phyloP scores from a whole-genome alignment of 2,888 invertebrate species.

The Watsonalla cultraria region DNA sequence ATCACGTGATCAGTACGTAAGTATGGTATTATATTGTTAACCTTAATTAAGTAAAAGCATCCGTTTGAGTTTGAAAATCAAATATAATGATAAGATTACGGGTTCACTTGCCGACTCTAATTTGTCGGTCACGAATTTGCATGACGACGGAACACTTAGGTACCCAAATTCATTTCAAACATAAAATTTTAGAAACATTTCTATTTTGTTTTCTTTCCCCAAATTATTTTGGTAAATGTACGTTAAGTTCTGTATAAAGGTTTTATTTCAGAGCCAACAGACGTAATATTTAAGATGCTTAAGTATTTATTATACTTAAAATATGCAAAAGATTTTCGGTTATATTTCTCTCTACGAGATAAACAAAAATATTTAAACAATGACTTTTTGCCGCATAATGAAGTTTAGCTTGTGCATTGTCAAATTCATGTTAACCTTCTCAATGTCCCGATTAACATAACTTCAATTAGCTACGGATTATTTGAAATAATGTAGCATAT shows the following conservation, averaged over 20 bases:
- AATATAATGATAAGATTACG: constrained; percentile 33
- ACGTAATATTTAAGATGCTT: too few species aligned
- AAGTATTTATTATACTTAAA: too few species aligned
- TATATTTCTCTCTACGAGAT: too few species aligned
- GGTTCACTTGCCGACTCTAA: constrained; percentile 20
- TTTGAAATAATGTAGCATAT: constrained; percentile 8
- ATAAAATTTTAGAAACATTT: background rate
- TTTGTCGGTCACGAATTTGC: constrained; percentile 40
- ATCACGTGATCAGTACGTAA: background rate
- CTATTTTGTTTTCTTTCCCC: too few species aligned
- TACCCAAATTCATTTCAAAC: background rate
- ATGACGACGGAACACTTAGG: constrained; percentile 9
- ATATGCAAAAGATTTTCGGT: too few species aligned
- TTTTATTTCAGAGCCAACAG: too few species aligned
- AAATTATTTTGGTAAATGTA: too few species aligned
- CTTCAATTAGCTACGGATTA: constrained; percentile 17
- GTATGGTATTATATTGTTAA: background rate
- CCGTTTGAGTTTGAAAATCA: constrained; percentile 21
- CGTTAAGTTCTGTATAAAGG: too few species aligned
- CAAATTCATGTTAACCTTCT: constrained; percentile 9
- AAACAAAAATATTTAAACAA: background rate
- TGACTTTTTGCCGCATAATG: background rate
- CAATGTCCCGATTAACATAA: constrained; percentile 21
- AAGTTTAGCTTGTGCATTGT: background rate
- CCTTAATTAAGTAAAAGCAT: background rate